A percentile compares a stretch with the other conserved stretches of the same genome.
Evolutionary conservation across 2,113 vertebrate species (phyloP).

Genomic region (Promerops cafer): DNA sequence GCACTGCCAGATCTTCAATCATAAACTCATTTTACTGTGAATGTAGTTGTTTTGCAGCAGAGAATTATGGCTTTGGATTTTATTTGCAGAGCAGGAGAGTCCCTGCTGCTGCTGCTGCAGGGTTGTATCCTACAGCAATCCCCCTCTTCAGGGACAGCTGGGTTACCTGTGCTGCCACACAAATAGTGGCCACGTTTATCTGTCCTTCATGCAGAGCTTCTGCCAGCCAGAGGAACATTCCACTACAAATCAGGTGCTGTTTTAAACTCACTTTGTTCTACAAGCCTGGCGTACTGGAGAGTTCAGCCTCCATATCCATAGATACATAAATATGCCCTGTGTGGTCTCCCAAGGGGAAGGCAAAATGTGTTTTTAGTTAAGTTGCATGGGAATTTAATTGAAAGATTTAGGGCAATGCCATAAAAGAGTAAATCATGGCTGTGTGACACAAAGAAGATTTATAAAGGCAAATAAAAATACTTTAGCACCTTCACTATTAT

Average conservation of each 20-base stretch:
- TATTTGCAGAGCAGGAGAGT: background rate
- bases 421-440: constrained; percentile 9
- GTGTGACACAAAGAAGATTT: background rate
- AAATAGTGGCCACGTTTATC: fast-evolving
- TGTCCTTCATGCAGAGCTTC: background rate
- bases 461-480: constrained; percentile 23
- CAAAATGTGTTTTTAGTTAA: constrained; percentile 53
- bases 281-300: background rate
- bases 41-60: background rate
- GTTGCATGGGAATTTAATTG: constrained; percentile 41
- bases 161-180: background rate
- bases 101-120: background rate
- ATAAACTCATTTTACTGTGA: background rate
- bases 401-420: constrained; percentile 27
- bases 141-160: background rate
- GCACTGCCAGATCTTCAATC: background rate
- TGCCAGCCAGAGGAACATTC: background rate
- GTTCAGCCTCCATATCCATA: background rate
- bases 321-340: constrained; percentile 24
- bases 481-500: background rate
- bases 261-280: background rate
- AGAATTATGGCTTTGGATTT: background rate
- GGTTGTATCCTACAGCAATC: background rate
- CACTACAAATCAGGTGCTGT: background rate
- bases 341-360: constrained; percentile 33